phyloP scores from a whole-genome alignment of 2,113 vertebrate species.

The Pseudorasbora parva region DNA sequence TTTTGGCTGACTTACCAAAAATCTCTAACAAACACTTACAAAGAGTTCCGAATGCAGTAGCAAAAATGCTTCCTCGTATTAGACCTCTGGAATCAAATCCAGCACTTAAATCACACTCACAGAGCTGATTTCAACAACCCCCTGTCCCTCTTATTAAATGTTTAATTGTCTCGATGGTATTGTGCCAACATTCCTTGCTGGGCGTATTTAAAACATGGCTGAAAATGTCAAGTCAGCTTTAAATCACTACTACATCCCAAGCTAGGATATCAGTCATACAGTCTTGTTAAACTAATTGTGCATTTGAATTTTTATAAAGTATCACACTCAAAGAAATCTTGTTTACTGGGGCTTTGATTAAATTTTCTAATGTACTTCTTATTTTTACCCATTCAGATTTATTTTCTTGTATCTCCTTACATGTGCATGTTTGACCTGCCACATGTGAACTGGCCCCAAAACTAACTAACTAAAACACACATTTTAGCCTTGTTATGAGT shows the following conservation, averaged over 20 bases:
- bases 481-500: too few relatives aligned
- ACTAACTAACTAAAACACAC: background rate
- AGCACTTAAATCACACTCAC: background rate
- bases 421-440: background rate
- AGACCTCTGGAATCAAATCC: background rate
- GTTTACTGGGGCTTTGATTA: background rate
- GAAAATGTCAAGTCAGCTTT: background rate
- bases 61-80: background rate
- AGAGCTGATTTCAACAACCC: background rate
- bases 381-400: background rate
- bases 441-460: background rate
- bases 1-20: background rate
- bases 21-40: background rate
- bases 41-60: background rate
- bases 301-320: background rate
- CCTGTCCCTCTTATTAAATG: background rate
- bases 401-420: background rate
- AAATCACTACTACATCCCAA: background rate
- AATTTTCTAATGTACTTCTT: background rate
- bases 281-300: background rate
- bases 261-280: background rate
- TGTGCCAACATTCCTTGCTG: background rate
- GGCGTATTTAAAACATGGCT: background rate
- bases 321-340: background rate
- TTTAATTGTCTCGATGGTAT: background rate